Base-by-base conservation (phyloP, 2,113 vertebrate genomes). In the Pogona vitticeps region DNA sequence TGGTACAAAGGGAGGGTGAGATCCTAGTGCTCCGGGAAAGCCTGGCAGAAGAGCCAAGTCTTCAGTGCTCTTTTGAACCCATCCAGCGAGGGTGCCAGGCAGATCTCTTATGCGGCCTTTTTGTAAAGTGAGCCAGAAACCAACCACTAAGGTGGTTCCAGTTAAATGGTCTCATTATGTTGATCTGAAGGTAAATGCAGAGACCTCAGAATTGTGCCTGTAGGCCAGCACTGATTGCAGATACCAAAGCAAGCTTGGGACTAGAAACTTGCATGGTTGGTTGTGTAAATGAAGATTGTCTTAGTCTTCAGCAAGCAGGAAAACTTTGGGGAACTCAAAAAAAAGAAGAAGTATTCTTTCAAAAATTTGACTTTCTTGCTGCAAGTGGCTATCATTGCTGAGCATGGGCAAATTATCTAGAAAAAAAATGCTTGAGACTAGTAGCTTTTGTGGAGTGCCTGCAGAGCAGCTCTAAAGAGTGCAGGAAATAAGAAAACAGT, bases 21-120 rank as follows among this genome's bases (percentile, higher is more conserved):
- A n/a, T n/a, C n/a, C n/a, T n/a, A n/a, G n/a, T n/a, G n/a, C n/a
- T n/a, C n/a, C n/a, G n/a, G n/a, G n/a, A n/a, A n/a, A n/a, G n/a
- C n/a, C n/a, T n/a, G n/a, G n/a, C n/a, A n/a, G n/a, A n/a, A n/a
- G n/a, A n/a, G n/a, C n/a, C n/a, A n/a, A n/a, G n/a, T n/a, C n/a
- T n/a, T n/a, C n/a, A n/a, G n/a, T n/a, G n/a, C n/a, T n/a, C n/a
- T n/a, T n/a, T n/a, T n/a, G n/a, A n/a, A n/a, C n/a, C n/a, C n/a
- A n/a, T n/a, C n/a, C n/a, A n/a, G n/a, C n/a, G n/a, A n/a, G n/a
- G n/a, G n/a, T n/a, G n/a, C n/a, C n/a, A n/a, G n/a, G n/a, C n/a
- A n/a, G n/a, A n/a, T n/a, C n/a, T n/a, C n/a, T n/a, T n/a, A 86
- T 71, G 20, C 93, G 91, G 94, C 93, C 93, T 87, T 88, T 61